Conservation (phyloP, 2,888 invertebrate genomes). For the Lomographa bimaculata region DNA sequence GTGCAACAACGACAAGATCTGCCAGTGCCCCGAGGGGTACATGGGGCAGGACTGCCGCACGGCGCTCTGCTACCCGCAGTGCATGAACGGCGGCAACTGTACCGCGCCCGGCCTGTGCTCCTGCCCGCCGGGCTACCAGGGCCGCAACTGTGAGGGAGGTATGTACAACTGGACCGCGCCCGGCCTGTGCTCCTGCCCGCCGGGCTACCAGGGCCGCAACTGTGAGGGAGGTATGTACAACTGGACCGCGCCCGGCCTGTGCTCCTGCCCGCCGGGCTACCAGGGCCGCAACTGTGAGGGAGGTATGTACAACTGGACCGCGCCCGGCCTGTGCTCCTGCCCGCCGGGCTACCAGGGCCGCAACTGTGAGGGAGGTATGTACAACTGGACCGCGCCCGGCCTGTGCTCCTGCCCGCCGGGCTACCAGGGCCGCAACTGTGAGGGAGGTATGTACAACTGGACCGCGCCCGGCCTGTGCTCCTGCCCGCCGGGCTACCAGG, state of each 20-base stretch:
- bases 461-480: slow-evolving; percentile 95
- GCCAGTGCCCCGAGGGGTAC: slow-evolving; percentile 95
- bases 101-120: slow-evolving; percentile 95
- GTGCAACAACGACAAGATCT: slow-evolving; percentile 92
- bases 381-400: slow-evolving; percentile 95
- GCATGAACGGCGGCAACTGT: slow-evolving; percentile 96
- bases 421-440: slow-evolving; percentile 95
- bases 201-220: slow-evolving; percentile 95
- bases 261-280: slow-evolving; percentile 94
- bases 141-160: slow-evolving; percentile 95
- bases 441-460: slow-evolving; percentile 93
- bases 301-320: slow-evolving; percentile 91
- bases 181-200: slow-evolving; percentile 93
- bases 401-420: slow-evolving; percentile 94
- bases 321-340: slow-evolving; percentile 94
- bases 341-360: slow-evolving; percentile 95
- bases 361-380: slow-evolving; percentile 92
- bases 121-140: slow-evolving; percentile 95
- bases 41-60: slow-evolving; percentile 95
- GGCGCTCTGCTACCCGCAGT: slow-evolving; percentile 95
- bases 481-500: slow-evolving; percentile 95
- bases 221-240: slow-evolving; percentile 93
- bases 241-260: slow-evolving; percentile 94
- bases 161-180: slow-evolving; percentile 92
- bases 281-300: slow-evolving; percentile 96